Percentiles rank a stretch among this genome's conserved stretches.
These are phyloP conservation scores for Trimorus sp. DNA, from an alignment of 2,888 invertebrate genomes.

Conservation along the genomic window DNA sequence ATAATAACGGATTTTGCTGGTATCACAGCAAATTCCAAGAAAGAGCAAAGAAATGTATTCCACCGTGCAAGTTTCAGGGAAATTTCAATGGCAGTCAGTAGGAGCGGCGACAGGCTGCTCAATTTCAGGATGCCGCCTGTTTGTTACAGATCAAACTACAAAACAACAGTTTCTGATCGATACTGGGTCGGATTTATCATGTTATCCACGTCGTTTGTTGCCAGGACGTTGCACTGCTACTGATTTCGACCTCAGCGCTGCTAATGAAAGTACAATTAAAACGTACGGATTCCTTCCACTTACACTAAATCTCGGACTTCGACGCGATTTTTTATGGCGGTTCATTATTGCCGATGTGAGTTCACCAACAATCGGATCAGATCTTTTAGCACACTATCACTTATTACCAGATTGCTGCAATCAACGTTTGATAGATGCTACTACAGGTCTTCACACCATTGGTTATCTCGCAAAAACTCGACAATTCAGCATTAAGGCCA, in stretches of 20 bases:
- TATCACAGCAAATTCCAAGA: conserved; percentile 37
- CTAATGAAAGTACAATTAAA: conserved; percentile 72
- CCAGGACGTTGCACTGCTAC: background rate
- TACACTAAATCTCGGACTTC: conserved; percentile 70
- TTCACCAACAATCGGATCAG: conserved; percentile 6
- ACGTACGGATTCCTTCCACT: conserved; percentile 71
- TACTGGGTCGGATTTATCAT: conserved; percentile 34
- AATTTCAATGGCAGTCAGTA: conserved; percentile 1
- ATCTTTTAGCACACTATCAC: background rate
- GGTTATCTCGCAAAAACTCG: background rate
- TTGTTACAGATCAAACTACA: conserved; percentile 18
- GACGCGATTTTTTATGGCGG: conserved; percentile 68
- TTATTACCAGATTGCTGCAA: background rate
- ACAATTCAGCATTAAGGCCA: background rate
- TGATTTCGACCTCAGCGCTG: conserved; percentile 37
- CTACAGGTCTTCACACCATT: background rate
- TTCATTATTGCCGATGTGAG: conserved; percentile 17
- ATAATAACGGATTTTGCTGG: conserved; percentile 28
- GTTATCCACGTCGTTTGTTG: background rate
- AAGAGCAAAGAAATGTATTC: conserved; percentile 1
- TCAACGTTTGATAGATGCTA: background rate
- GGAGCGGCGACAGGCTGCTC: background rate
- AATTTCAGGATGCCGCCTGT: background rate
- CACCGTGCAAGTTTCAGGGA: background rate
- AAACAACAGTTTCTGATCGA: conserved; percentile 10